Evolutionary conservation across 2,113 vertebrate species (phyloP), one percentile per base, ranked within the genome.

Genomic region (Actinemys pallida): DNA sequence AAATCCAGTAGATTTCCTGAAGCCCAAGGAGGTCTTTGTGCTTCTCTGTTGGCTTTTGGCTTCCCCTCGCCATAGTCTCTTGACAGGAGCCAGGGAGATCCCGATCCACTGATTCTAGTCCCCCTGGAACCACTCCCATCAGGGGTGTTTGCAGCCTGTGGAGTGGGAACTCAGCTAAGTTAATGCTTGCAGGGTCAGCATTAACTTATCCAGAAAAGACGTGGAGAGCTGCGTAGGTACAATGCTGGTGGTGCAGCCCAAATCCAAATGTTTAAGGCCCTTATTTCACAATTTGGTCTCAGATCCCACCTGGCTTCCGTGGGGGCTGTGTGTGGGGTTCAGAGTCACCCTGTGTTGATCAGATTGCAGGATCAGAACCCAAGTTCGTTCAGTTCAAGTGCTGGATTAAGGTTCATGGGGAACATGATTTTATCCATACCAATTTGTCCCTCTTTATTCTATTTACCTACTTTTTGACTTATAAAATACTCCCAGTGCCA

Each of bases 361-460:
- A 50, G 2, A 20, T 83, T 84, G 31, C 31, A 65, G 31, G 35
- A 19, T 9, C 35, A n/a, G 19, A 8, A 69, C 35, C 65, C 8
- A 19, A 39, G 19, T 93, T 78, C 5, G 14, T 91, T 93, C 45
- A 92, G 27, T 56, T 69, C 31, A 86, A 92, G 29, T 9, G 69
- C 22, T 49, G 14, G 2, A 54, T 87, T 45, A 83, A 12, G 81
- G 89, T 87, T 88, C 90, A 24, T 72, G 50, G 9, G 84, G 81
- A 80, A 62, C 5, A 3, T 78, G 84, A 27, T 59, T 92, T 93
- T 84, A 13, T 84, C 3, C 29, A 1, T 56, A n/a, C 54, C 0
- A 0, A 5, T 86, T 92, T 84, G 87, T 42, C 20, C n/a, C n/a
- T 72, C 65, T 72, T 72, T 88, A 16, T n/a, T 5, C 22, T 81